These are phyloP conservation scores for Peromyscus aztecus DNA, from an alignment of 2,797 vertebrate genomes.

Conservation along the genomic window DNA sequence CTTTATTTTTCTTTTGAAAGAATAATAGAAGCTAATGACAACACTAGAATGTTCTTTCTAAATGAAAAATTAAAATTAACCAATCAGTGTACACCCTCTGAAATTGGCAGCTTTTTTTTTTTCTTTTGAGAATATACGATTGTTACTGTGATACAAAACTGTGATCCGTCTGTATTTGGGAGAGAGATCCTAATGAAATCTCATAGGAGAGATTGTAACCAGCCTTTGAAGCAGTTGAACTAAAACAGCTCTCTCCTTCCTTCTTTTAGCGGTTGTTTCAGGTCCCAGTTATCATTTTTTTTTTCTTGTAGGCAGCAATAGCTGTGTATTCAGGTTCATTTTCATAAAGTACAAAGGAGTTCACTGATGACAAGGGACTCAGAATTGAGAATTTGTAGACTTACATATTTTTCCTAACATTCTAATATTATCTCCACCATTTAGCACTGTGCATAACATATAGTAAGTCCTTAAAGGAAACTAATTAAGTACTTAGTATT, in stretches of 20 bases:
- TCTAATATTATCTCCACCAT: not conserved
- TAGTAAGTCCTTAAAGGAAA: not conserved
- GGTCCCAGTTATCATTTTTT: constrained; percentile 23
- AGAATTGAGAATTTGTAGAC: constrained; percentile 28
- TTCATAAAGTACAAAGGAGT: not conserved
- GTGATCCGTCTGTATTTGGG: not conserved
- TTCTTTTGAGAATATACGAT: constrained; percentile 16
- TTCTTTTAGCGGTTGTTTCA: not conserved
- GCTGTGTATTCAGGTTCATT: not conserved
- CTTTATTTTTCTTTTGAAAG: not conserved
- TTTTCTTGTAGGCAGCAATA: not conserved
- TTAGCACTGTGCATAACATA: not conserved
- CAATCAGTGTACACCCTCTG: not conserved
- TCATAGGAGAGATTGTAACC: not conserved
- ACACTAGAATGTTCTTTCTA: constrained; percentile 20
- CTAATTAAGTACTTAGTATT: not conserved
- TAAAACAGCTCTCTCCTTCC: not conserved
- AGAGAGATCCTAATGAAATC: not conserved
- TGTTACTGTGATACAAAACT: not conserved
- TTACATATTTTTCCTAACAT: not conserved
- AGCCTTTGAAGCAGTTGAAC: not conserved
- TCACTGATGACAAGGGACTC: not conserved
- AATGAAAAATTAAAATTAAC: constrained; percentile 38
- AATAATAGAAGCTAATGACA: constrained; percentile 10
- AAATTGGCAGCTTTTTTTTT: not conserved